Evolutionary conservation across 2,113 vertebrate genomes (phyloP).

Genomic region (Sciurus niger): DNA sequence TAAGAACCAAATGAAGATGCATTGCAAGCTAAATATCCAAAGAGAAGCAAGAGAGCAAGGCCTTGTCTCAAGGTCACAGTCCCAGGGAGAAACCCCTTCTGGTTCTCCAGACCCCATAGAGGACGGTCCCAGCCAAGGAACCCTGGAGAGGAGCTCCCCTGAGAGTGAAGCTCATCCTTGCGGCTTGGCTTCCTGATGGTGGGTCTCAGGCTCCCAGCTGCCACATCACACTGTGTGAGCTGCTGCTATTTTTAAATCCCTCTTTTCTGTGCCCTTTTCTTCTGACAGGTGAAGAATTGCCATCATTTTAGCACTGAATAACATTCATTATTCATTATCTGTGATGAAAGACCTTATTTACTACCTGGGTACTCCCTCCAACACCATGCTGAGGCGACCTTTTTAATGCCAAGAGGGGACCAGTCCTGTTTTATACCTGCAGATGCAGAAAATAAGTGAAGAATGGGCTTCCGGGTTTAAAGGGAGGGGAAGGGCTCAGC

Average conservation of each 20-base stretch:
- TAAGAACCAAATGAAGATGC: accelerated
- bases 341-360: slow-evolving; percentile 66
- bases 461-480: accelerated
- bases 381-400: not conserved
- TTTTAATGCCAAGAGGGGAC: not conserved
- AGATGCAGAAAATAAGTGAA: not conserved
- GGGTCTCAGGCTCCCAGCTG: not conserved
- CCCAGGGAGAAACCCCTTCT: not conserved
- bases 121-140: not conserved
- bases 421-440: not conserved
- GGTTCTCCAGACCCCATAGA: not conserved
- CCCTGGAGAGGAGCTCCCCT: not conserved
- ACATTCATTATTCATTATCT: slow-evolving; percentile 71
- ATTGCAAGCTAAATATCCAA: not conserved
- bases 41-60: not conserved
- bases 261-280: slow-evolving; percentile 78
- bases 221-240: slow-evolving; percentile 70
- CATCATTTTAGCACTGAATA: slow-evolving; percentile 68
- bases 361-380: slow-evolving; percentile 1
- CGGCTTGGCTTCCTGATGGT: not conserved
- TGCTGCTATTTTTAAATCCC: slow-evolving; percentile 78
- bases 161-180: accelerated
- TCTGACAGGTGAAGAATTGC: slow-evolving; percentile 66
- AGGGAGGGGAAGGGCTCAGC: not conserved
- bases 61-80: not conserved